These are phyloP conservation scores for Caerostris darwini DNA, from an alignment of 1,140 invertebrate genomes.

Conservation along the genomic window DNA sequence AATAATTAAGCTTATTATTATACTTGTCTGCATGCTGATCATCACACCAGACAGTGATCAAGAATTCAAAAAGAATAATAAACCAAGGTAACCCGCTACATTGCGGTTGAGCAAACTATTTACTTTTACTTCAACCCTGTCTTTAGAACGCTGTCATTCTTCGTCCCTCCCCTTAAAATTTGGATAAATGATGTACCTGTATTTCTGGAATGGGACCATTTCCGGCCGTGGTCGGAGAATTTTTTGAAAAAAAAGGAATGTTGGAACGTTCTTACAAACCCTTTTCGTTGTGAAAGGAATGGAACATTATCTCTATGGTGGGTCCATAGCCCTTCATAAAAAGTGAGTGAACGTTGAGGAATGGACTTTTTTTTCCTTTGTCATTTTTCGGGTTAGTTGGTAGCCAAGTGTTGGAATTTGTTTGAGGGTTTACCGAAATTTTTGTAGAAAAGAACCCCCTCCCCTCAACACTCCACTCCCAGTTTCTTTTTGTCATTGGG, in stretches of 20 bases:
- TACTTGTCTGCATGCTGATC: no score
- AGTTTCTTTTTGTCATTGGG: no score
- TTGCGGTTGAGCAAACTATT: background rate
- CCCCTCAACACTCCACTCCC: no score
- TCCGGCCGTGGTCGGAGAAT: background rate
- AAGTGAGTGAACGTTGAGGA: background rate
- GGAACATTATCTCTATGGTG: background rate
- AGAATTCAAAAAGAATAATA: background rate
- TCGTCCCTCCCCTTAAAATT: background rate
- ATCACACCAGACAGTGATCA: no score
- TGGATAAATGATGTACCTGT: background rate
- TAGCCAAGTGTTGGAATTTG: background rate
- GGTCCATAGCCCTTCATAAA: background rate
- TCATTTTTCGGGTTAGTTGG: background rate
- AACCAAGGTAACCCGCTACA: background rate
- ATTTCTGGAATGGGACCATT: background rate
- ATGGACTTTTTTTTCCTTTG: background rate
- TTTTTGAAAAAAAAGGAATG: no score
- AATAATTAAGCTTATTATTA: no score
- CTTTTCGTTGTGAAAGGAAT: background rate
- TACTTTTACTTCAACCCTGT: background rate
- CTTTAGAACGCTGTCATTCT: background rate
- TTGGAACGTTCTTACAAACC: background rate
- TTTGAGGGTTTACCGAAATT: background rate
- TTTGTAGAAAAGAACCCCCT: background rate